Evolutionary conservation across 2,888 invertebrate genomes (phyloP), one percentile per base, ranked within the genome.

Genomic region (Prosopocoilus inquinatus): DNA sequence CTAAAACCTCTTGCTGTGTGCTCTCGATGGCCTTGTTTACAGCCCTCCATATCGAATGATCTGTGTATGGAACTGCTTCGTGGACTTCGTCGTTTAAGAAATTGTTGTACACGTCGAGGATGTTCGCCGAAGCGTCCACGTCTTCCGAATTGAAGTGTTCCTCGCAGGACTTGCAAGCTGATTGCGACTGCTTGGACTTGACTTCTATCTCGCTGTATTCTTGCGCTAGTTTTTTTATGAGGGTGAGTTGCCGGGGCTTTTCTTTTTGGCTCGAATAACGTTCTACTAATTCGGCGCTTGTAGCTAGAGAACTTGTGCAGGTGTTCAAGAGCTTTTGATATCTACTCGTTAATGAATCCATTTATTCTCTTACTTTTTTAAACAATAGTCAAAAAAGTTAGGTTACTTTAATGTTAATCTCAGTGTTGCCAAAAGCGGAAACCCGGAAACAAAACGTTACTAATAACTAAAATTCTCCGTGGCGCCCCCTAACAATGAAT

Each of bases 121-220:
- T n/a, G 36, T 38, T 41, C 9, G 13, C 46, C 9, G 41, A 34
- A n/a, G 11, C n/a, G 13, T 48, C 36, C 11, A 35, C 43, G 8
- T 48, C 35, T 20, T 53, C 48, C 7, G 3, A 12, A 12, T 53
- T 35, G 20, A 48, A 53, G 36, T 53, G 48, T 15, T 47, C 43
- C 11, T 35, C 34, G 2, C 47, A 48, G 8, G 35, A 12, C 2
- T 38, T 41, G 12, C 47, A 2, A 12, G 48, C 53, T 3, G 7
- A 28, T 11, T 15, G 47, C 2, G 47, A 43, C 15, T 47, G 2
- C 34, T 48, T 33, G 20, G 12, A 35, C 8, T 47, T 41, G 5
- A 28, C 28, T 11, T 48, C 43, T 9, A 43, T 35, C 12, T 48
- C 53, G 28, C 48, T 36, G 11, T 53, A 53, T 5, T 47, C 41